A percentile compares a stretch with the other conserved stretches of the same genome.
phyloP scores from a whole-genome alignment of 2,797 vertebrate genomes.

The Macroramphosus scolopax region DNA sequence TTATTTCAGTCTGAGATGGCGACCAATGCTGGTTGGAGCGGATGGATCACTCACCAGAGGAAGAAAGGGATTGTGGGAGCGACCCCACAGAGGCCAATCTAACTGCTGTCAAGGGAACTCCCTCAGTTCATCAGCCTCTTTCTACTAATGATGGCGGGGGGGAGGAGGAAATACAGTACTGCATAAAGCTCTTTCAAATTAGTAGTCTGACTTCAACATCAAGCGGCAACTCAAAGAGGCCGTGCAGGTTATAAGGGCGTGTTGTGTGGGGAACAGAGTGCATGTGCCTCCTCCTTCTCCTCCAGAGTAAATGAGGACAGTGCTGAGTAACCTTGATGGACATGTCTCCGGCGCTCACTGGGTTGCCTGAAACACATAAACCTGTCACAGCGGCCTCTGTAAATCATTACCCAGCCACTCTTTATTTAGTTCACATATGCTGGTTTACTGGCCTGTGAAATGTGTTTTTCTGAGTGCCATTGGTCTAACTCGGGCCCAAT shows the following conservation, averaged over 20 bases:
- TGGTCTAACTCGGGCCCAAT: conserved; percentile 67
- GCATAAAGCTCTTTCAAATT: conserved; percentile 47
- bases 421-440: conserved; percentile 79
- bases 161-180: conserved; percentile 31
- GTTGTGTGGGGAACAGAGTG: conserved; percentile 34
- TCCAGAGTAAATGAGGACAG: conserved; percentile 73
- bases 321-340: conserved; percentile 77
- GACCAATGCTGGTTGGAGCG: conserved; percentile 34
- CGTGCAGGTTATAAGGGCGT: conserved; percentile 14
- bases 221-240: conserved; percentile 20
- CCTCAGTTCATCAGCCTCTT: conserved; percentile 64
- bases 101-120: conserved; percentile 67
- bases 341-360: conserved; percentile 66
- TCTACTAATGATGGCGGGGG: conserved; percentile 50
- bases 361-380: conserved; percentile 76
- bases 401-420: conserved; percentile 80
- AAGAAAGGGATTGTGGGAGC: conserved; percentile 67
- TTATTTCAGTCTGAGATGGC: conserved; percentile 60
- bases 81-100: conserved; percentile 63
- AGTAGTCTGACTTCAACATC: conserved; percentile 47
- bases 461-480: conserved; percentile 73
- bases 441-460: conserved; percentile 81
- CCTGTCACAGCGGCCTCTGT: conserved; percentile 76
- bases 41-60: conserved; percentile 64
- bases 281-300: conserved; percentile 37